These are phyloP conservation scores for Heliconius erato DNA, from an alignment of 2,888 invertebrate genomes.

Conservation along the genomic window DNA sequence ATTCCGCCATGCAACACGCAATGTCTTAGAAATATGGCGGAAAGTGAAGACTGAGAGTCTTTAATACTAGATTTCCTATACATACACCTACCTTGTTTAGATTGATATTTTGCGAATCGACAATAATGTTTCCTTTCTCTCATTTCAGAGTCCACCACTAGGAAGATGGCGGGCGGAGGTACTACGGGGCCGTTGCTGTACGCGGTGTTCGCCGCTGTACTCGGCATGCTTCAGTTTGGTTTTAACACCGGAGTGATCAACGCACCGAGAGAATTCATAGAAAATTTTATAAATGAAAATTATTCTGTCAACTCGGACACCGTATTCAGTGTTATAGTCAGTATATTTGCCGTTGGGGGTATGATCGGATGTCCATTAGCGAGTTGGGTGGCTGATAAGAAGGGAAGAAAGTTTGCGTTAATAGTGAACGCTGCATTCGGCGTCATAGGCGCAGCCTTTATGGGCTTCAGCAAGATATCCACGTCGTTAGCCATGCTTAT, in stretches of 20 bases:
- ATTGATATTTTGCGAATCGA: neutral
- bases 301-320: constrained; percentile 81
- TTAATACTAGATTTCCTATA: neutral
- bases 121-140: constrained; percentile 37
- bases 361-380: constrained; percentile 91
- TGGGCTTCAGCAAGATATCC: constrained; percentile 88
- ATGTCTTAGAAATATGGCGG: too few species aligned
- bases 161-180: constrained; percentile 76
- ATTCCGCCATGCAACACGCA: too few species aligned
- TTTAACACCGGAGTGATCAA: constrained; percentile 91
- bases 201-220: constrained; percentile 88
- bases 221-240: constrained; percentile 90
- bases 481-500: constrained; percentile 89
- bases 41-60: too few species aligned
- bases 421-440: constrained; percentile 88
- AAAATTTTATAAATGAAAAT: constrained; percentile 87
- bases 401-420: constrained; percentile 89
- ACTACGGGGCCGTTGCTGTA: constrained; percentile 87
- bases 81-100: neutral
- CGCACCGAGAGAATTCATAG: constrained; percentile 87
- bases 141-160: constrained; percentile 60
- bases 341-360: constrained; percentile 92
- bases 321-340: constrained; percentile 88
- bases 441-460: constrained; percentile 87
- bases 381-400: constrained; percentile 90